Evolutionary conservation across 2,797 vertebrate genomes (phyloP).

Genomic region (Aldrovandia affinis): DNA sequence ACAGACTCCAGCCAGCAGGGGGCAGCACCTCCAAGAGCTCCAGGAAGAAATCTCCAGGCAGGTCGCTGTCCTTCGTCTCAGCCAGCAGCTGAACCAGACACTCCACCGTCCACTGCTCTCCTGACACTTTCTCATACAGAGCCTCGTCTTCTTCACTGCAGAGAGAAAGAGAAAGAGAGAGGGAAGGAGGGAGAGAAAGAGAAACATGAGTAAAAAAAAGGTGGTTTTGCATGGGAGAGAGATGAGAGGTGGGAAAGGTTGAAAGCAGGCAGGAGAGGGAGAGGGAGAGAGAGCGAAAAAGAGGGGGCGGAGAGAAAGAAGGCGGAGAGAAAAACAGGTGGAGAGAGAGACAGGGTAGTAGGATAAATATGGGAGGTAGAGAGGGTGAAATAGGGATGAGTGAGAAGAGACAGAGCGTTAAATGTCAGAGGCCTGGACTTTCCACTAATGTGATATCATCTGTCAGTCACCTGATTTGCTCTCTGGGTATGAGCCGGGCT

Average conservation of each 20-base stretch:
- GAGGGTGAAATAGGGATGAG: neutral
- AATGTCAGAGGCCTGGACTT: neutral
- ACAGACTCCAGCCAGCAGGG: neutral
- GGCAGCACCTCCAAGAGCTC: constrained; percentile 81
- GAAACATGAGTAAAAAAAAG: neutral
- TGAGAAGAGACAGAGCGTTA: neutral
- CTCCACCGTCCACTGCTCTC: constrained; percentile 84
- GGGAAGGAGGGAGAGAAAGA: constrained; percentile 2
- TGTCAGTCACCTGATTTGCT: constrained; percentile 70
- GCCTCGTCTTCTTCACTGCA: constrained; percentile 84
- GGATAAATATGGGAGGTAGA: neutral
- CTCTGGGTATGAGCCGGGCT: constrained; percentile 61
- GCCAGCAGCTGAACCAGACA: constrained; percentile 82
- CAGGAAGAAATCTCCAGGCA: constrained; percentile 91
- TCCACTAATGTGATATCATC: neutral
- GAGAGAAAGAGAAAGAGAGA: constrained; percentile 24
- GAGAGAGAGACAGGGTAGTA: neutral
- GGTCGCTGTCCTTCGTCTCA: constrained; percentile 77
- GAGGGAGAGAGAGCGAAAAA: neutral
- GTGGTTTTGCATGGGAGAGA: neutral
- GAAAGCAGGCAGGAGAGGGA: too few species aligned
- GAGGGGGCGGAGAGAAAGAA: neutral
- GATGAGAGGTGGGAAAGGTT: too few species aligned
- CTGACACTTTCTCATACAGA: constrained; percentile 85
- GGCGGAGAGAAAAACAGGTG: neutral